Conservation (phyloP, 2,888 invertebrate genomes). For the Lasius fuliginosus region DNA sequence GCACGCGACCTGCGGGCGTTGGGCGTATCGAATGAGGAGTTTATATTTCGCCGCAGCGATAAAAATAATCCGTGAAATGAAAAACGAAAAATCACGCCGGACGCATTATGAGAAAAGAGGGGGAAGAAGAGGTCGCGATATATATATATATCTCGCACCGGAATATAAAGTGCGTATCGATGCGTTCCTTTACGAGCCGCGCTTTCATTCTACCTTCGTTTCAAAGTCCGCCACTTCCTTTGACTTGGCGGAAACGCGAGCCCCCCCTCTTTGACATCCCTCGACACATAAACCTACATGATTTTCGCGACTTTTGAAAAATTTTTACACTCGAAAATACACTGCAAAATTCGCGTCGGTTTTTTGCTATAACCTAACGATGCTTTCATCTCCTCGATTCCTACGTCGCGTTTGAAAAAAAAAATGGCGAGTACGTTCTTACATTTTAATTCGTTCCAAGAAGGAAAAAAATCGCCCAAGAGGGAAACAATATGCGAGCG, state of each 20-base stretch:
- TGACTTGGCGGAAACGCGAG: not conserved
- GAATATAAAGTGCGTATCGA: not conserved
- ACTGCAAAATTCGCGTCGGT: not conserved
- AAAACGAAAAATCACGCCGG: conserved; percentile 23
- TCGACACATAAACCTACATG: not conserved
- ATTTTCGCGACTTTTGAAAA: not conserved
- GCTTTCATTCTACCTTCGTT: not conserved
- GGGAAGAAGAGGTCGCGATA: not conserved
- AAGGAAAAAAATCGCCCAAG: not conserved
- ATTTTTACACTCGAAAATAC: conserved; percentile 4
- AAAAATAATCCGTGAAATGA: conserved; percentile 50
- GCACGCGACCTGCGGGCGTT: conserved; percentile 19
- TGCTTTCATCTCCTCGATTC: not conserved
- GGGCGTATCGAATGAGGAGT: conserved; percentile 53
- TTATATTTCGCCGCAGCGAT: conserved; percentile 61
- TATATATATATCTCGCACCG: conserved; percentile 1
- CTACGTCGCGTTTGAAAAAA: not conserved
- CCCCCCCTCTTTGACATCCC: too few species aligned
- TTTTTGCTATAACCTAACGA: not conserved
- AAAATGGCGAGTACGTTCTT: not conserved
- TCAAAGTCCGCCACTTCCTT: conserved; percentile 6
- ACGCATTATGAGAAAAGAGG: not conserved
- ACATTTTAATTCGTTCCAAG: conserved; percentile 9
- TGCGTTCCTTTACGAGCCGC: not conserved
- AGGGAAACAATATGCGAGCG: conserved; percentile 7